Evolutionary conservation across 2,113 vertebrate genomes (phyloP), one percentile per base, ranked within the genome.

Genomic region (Turdus rufiventris): DNA sequence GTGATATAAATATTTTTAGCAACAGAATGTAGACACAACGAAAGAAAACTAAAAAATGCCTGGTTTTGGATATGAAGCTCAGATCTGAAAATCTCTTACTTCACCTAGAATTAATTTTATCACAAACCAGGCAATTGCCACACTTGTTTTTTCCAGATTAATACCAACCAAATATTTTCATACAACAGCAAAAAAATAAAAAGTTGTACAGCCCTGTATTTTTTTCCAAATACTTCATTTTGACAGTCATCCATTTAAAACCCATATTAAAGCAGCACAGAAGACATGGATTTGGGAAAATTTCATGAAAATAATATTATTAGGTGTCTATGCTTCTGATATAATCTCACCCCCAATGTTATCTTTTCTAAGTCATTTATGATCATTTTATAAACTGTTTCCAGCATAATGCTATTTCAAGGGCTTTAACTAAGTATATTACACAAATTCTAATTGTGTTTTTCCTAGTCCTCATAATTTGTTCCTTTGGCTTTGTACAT

Each of bases 241-340:
- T 96, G 72, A 91, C 61, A 89, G 60, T 25, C 48, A 71, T 21
- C 57, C 48, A 85, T 75, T 94, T 83, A 95, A 85, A 20, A n/a
- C 25, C 45, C 23, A 13, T 62, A 80, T 84, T 96, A 89, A 89
- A 56, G 53, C 31, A 67, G 20, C 9, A 33, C 50, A 80, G 73
- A 81, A 89, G 58, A 90, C 36, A 28, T 11, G 33, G 63, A 92
- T 82, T 91, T 95, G 63, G 42, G 29, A 93, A 89, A 94, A 92
- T 31, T 54, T 61, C 36, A 76, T 38, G 31, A 61, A 96, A 94
- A 72, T 56, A 40, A 56, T 68, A 74, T 24, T n/a, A 70, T 31
- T 83, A 61, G 61, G 50, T 61, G 91, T 81, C 62, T 34, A 72
- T 57, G 9, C 36, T 93, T 54, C 40, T 81, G 56, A 50, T 76